phyloP scores from a whole-genome alignment of 1,140 invertebrate genomes.

The Drosophila dunni region DNA sequence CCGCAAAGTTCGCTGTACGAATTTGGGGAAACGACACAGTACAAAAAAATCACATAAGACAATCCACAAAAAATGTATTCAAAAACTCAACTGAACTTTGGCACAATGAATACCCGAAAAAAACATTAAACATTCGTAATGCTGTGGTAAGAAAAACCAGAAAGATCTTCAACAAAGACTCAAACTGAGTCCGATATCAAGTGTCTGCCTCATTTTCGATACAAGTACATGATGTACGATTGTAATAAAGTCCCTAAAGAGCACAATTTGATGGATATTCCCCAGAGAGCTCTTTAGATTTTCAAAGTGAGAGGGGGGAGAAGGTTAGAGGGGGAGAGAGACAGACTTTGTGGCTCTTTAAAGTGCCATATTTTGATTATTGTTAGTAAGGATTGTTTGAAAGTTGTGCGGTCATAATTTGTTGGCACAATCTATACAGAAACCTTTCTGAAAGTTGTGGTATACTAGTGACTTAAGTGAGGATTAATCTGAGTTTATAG shows the following conservation, averaged over 20 bases:
- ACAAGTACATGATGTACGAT: constrained; percentile 20
- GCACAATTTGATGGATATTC: constrained; percentile 29
- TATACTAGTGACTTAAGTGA: no score
- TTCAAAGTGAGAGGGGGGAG: not conserved
- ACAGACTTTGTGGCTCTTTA: constrained; percentile 4
- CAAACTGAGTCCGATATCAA: constrained; percentile 23
- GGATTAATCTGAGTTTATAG: no score
- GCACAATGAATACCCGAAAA: constrained; percentile 15
- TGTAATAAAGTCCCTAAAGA: constrained; percentile 19
- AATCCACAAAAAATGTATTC: constrained; percentile 16
- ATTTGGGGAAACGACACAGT: constrained; percentile 22
- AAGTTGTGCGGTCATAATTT: no score
- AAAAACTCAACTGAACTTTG: constrained; percentile 46
- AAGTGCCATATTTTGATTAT: not conserved
- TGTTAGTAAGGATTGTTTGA: not conserved
- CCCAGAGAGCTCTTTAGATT: constrained; percentile 15
- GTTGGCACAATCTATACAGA: no score
- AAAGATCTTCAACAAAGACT: constrained; percentile 16
- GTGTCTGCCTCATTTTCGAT: constrained; percentile 10
- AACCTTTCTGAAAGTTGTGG: no score
- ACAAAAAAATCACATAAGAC: constrained; percentile 1
- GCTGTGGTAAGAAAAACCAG: constrained; percentile 8
- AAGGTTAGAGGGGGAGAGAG: not conserved
- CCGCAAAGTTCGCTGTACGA: constrained; percentile 52
- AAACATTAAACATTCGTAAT: constrained; percentile 11